Evolutionary conservation across 2,113 vertebrate species (phyloP), one percentile per base, ranked within the genome.

Genomic region (Variabilichromis moorii): DNA sequence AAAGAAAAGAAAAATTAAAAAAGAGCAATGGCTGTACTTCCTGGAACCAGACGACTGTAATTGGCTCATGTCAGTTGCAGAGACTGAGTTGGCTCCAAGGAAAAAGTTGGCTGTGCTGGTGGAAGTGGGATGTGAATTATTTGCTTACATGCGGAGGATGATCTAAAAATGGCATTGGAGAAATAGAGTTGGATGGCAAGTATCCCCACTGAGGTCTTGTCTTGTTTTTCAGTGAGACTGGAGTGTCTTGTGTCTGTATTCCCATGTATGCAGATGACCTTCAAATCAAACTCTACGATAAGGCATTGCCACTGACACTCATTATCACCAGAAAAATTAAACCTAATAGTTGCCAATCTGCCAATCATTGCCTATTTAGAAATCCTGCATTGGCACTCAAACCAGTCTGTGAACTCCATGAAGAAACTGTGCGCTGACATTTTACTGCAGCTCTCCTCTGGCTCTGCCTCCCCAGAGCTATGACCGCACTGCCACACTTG

Each of bases 51-150:
- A 85, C 61, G 5, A 80, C 61, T 84, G 76, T 86, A 88, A 89
- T 81, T 92, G 91, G 82, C 82, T 87, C 45, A 17, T 21, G 59
- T 50, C 89, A 73, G 84, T 80, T 8, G 17, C 40, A 66, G 55
- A 86, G 80, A 86, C 87, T 84, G 83, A 87, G 76, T 83, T 83
- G 81, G 89, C 57, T 92, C 61, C 16, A 9, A 59, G 54, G 35
- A 80, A 88, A 42, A 85, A 45, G 80, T 80, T 90, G 86, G 87
- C 86, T 81, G 66, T 54, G 54, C 35, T 59, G 81, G 5, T 88
- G 71, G 71, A 90, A 86, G 84, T 92, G 87, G 90, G 87, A 88
- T 88, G 86, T 85, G 82, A 88, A 82, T 59, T 81, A 73, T 82
- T 24, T 33, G 31, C 66, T 26, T 63, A 24, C 59, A 35, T 82